Evolutionary conservation across 2,797 vertebrate genomes (phyloP).

Genomic region (Aulostomus chinensis): DNA sequence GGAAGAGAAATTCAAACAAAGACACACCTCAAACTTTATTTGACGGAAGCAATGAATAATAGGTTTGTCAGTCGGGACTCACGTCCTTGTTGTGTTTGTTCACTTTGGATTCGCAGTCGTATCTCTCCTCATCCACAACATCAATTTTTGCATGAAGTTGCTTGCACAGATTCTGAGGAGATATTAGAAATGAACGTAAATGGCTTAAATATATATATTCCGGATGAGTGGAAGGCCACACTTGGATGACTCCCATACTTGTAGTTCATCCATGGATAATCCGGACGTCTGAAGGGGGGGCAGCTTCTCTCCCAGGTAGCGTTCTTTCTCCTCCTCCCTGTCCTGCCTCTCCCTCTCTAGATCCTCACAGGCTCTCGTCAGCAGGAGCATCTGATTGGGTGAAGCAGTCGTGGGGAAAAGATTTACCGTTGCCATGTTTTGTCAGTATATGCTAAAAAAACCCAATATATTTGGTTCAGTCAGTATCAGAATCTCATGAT

Average conservation of each 20-base stretch:
- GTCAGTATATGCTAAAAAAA: too few species aligned
- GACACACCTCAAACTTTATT: too few species aligned
- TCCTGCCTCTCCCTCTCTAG: conserved; percentile 90
- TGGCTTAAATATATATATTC: not conserved
- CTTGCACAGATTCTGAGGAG: conserved; percentile 74
- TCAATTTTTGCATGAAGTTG: conserved; percentile 78
- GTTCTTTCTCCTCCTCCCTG: conserved; percentile 88
- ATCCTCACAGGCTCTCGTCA: conserved; percentile 92
- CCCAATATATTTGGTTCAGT: too few species aligned
- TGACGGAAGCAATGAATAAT: too few species aligned
- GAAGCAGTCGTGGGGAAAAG: not conserved
- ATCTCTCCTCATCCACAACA: conserved; percentile 81
- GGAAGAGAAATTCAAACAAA: too few species aligned
- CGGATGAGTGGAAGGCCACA: not conserved
- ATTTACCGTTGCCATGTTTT: not conserved
- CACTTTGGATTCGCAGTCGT: conserved; percentile 82
- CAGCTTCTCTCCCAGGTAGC: conserved; percentile 88
- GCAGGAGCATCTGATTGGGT: conserved; percentile 89
- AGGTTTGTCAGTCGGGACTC: too few species aligned
- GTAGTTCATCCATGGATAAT: conserved; percentile 83
- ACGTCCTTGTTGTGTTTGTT: conserved; percentile 83
- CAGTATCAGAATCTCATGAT: not conserved
- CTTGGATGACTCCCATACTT: conserved; percentile 75
- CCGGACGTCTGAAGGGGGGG: conserved; percentile 84
- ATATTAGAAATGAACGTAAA: not conserved